Evolutionary conservation across 1,140 invertebrate species (phyloP), one percentile per base, ranked within the genome.

Genomic region (Dinoponera quadriceps): DNA sequence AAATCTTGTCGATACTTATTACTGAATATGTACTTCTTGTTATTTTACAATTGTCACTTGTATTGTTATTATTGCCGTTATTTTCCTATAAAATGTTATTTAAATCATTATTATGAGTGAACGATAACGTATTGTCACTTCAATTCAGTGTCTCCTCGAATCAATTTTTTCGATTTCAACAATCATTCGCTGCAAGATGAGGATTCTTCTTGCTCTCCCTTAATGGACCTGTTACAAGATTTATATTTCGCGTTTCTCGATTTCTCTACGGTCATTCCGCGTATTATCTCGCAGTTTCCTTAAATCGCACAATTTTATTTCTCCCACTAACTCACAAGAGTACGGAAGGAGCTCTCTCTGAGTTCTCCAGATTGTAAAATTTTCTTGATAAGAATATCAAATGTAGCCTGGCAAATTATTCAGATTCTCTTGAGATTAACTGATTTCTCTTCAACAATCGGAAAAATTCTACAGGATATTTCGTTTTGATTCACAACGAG

Each of bases 371-470:
- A 1, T 11, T n/a, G 62, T 65, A 33, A 65, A 65, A 65, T 33
- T 38, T 29, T 22, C 63, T 18, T 65, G 33, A 65, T 65, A 65
- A 65, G 63, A 65, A 38, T 48, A 44, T 65, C n/a, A 20, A 44
- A 44, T 48, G 20, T 65, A 65, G 44, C 44, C 33, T 48, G 48
- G 63, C 20, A 48, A 65, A 65, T 65, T 65, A 48, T 38, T 48
- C 20, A 20, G 20, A 14, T 65, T 14, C 48, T 38, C 20, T 65
- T 20, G 22, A 14, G 33, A 65, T 65, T 65, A 22, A 65, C 22
- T 44, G n/a, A n/a, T 44, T 65, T 22, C 20, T 48, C 20, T 65
- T 22, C 4, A 44, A 22, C n/a, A 1, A 14, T 1, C 29, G 62
- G 22, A 48, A 65, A 65, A 38, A 65, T 48, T 44, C 4, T 44